A percentile compares a stretch with the other conserved stretches of the same genome.
Evolutionary conservation across 37 sponge, comb jelly and placozoan species (phyloP).

Genomic region (Mnemiopsis leidyi): DNA sequence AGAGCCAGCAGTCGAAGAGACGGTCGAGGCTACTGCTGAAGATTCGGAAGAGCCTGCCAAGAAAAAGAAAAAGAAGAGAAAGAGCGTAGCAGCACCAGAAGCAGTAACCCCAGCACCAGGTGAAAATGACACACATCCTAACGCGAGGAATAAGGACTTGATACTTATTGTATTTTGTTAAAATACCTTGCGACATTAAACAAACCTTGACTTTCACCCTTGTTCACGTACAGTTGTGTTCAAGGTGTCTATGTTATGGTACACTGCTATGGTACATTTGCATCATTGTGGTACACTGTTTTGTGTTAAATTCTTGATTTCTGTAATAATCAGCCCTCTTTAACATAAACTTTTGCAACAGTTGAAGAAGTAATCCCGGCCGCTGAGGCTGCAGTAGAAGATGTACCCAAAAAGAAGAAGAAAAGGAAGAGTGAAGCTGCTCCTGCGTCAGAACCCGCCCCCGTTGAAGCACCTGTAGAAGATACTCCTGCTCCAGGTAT

Average conservation of each 20-base stretch:
- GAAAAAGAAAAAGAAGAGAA: conserved; percentile 61
- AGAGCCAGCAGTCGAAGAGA: neutral
- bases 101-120: neutral
- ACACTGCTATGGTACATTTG: too few relatives aligned
- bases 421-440: neutral
- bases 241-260: conserved; percentile 15
- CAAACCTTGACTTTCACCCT: neutral
- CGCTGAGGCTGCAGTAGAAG: neutral
- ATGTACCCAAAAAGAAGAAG: conserved; percentile 62
- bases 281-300: too few relatives aligned
- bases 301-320: too few relatives aligned
- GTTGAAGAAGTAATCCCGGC: neutral
- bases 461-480: neutral
- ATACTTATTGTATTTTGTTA: neutral
- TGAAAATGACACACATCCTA: neutral
- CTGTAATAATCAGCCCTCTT: too few relatives aligned
- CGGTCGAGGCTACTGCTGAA: neutral
- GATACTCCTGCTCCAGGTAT: neutral
- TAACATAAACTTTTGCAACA: too few relatives aligned
- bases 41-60: conserved; percentile 17
- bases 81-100: conserved; percentile 37
- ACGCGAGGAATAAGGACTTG: neutral
- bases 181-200: neutral
- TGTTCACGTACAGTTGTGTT: neutral
- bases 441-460: neutral